These are phyloP conservation scores for Drosophila ezoana DNA, from an alignment of 2,888 invertebrate genomes.

Conservation along the genomic window DNA sequence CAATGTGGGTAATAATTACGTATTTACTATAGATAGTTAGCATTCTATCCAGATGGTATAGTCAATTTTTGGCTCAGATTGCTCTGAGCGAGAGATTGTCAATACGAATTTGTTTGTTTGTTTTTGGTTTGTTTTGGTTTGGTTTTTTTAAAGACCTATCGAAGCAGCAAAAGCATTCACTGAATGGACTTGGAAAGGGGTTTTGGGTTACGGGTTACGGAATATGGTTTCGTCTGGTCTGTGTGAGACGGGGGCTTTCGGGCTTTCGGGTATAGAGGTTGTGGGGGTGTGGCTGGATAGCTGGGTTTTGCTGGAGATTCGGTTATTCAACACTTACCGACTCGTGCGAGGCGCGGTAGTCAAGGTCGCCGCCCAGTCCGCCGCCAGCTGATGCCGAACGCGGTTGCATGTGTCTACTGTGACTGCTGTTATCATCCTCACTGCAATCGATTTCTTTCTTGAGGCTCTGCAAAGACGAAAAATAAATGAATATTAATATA, in stretches of 20 bases:
- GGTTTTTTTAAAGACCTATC: slow-evolving; percentile 68
- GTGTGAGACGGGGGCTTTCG: slow-evolving; percentile 10
- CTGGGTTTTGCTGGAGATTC: slow-evolving; percentile 4
- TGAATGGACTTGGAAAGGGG: slow-evolving; percentile 53
- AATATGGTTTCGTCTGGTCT: slow-evolving; percentile 8
- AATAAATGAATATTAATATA: neutral
- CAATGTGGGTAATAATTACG: slow-evolving; percentile 28
- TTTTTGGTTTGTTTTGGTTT: neutral
- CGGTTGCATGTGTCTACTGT: slow-evolving; percentile 82
- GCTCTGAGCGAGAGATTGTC: slow-evolving; percentile 12
- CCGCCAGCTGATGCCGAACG: slow-evolving; percentile 88
- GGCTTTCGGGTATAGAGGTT: neutral
- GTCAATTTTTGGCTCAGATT: slow-evolving; percentile 31
- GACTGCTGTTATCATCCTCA: slow-evolving; percentile 87
- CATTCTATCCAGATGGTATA: slow-evolving; percentile 22
- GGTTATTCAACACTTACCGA: slow-evolving; percentile 88
- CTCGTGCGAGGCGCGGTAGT: slow-evolving; percentile 93
- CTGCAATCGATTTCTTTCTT: slow-evolving; percentile 95
- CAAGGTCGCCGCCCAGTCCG: slow-evolving; percentile 88
- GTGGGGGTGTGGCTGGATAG: slow-evolving; percentile 9
- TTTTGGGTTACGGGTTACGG: slow-evolving; percentile 1
- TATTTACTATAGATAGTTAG: slow-evolving; percentile 28
- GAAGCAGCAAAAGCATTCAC: slow-evolving; percentile 76
- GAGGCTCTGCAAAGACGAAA: slow-evolving; percentile 88
- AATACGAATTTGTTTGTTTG: slow-evolving; percentile 22